Evolutionary conservation across 1,140 invertebrate genomes (phyloP), one percentile per base, ranked within the genome.

Genomic region (Drosophila novamexicana): DNA sequence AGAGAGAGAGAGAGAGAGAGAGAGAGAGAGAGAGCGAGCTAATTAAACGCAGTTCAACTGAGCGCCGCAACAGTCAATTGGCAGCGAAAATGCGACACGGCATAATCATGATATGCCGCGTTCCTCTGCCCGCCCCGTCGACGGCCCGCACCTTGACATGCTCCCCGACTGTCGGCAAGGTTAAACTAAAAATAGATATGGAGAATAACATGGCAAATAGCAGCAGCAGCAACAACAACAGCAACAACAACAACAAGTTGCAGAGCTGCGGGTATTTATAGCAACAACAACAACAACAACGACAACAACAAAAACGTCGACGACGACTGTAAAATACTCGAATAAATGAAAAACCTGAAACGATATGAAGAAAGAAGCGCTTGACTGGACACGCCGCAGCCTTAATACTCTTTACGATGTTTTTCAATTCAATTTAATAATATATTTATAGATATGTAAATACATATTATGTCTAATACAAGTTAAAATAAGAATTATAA

Each of bases 131-230:
- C 37, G 1, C 8, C 42, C 34, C 42, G 14, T 5, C 10, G n/a
- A 14, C 8, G 18, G 8, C 29, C 14, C 14, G 14, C 14, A 5
- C 49, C 36, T 47, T 61, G 49, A 57, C 45, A 44, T 66, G 45
- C 49, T 59, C 29, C 57, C 57, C 57, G 59, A 69, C 57, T 62
- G 59, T 50, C 65, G 57, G 18, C 71, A 74, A 74, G 71, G 71
- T 74, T 74, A 74, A 69, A 57, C 65, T 74, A 74, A 62, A 74
- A 74, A 74, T 74, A 74, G 65, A 74, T 69, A 69, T 74, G 71
- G 71, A 74, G 65, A 74, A 74, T 62, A 74, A 62, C 71, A 74
- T 72, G 57, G 39, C 63, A 72, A 72, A 53, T 54, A 62, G 39
- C 71, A 69, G 47, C 29, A 58, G 45, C 40, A 57, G 47, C 53